These are phyloP conservation scores for Grapholita molesta DNA, from an alignment of 1,140 invertebrate species.

Conservation along the genomic window DNA sequence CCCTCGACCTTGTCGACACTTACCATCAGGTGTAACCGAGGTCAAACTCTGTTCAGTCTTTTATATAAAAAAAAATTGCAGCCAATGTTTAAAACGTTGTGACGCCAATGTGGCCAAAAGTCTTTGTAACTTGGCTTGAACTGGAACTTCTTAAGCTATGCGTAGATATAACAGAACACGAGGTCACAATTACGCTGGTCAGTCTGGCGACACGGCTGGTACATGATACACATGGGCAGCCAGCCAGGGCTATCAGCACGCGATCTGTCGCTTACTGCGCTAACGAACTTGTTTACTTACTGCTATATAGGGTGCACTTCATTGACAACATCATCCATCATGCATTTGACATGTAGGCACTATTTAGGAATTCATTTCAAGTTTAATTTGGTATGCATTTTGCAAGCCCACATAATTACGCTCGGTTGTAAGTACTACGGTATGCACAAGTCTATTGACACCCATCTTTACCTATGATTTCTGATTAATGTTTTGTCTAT, in stretches of 20 bases:
- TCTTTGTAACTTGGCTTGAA: too few species aligned
- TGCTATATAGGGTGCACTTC: constrained; percentile 34
- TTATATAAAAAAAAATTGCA: too few species aligned
- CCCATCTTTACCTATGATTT: too few species aligned
- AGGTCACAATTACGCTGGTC: constrained; percentile 32
- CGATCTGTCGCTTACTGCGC: constrained; percentile 35
- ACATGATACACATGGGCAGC: constrained; percentile 28
- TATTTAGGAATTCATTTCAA: not conserved
- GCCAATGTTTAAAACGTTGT: too few species aligned
- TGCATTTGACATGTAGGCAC: not conserved
- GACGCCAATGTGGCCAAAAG: too few species aligned
- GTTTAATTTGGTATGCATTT: not conserved
- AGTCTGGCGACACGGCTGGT: constrained; percentile 1
- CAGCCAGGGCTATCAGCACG: constrained; percentile 50
- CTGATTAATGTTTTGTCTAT: too few species aligned
- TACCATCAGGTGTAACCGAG: too few species aligned
- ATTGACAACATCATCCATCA: constrained; percentile 33
- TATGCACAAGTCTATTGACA: too few species aligned
- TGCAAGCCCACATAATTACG: not conserved
- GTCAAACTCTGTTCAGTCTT: too few species aligned
- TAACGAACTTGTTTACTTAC: constrained; percentile 45
- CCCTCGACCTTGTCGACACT: too few species aligned
- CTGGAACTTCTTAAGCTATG: not conserved
- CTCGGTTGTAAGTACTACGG: too few species aligned
- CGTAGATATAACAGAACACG: not conserved